Percentiles rank a stretch among this genome's conserved stretches.
Conservation (phyloP, 2,888 invertebrate species). For the Conops quadrifasciatus region DNA sequence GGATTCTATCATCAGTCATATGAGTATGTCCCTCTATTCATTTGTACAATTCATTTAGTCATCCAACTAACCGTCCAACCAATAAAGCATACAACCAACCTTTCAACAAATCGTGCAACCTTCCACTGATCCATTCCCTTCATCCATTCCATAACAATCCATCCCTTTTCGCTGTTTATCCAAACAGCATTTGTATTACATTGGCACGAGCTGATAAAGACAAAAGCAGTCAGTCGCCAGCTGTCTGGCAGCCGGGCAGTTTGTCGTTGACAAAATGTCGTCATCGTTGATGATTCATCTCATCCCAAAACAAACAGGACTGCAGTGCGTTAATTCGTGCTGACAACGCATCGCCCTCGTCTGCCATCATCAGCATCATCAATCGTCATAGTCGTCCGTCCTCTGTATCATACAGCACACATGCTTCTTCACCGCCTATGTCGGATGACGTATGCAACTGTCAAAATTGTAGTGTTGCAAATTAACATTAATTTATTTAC, state of each 20-base stretch:
- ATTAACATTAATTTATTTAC: conserved; percentile 34
- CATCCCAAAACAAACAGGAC: conserved; percentile 22
- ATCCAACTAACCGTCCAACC: neutral
- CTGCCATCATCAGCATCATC: conserved; percentile 8
- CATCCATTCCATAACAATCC: neutral
- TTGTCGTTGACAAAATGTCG: too few relatives aligned
- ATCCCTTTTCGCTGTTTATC: conserved; percentile 1
- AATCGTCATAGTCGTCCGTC: neutral
- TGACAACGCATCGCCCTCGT: conserved; percentile 16
- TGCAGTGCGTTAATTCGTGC: conserved; percentile 32
- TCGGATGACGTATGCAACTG: conserved; percentile 23
- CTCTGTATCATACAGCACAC: neutral
- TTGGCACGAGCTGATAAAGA: conserved; percentile 12
- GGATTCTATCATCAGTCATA: too few relatives aligned
- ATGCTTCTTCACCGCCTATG: neutral
- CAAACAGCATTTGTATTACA: neutral
- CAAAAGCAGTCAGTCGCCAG: conserved; percentile 11
- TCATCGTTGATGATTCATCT: neutral
- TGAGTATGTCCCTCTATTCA: too few relatives aligned
- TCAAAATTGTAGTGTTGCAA: conserved; percentile 23
- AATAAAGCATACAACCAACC: neutral
- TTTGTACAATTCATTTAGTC: too few relatives aligned
- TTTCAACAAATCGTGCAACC: neutral
- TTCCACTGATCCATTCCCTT: neutral
- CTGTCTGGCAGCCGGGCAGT: neutral